Conservation (phyloP, 2,113 vertebrate genomes). For the Melanerpes formicivorus region DNA sequence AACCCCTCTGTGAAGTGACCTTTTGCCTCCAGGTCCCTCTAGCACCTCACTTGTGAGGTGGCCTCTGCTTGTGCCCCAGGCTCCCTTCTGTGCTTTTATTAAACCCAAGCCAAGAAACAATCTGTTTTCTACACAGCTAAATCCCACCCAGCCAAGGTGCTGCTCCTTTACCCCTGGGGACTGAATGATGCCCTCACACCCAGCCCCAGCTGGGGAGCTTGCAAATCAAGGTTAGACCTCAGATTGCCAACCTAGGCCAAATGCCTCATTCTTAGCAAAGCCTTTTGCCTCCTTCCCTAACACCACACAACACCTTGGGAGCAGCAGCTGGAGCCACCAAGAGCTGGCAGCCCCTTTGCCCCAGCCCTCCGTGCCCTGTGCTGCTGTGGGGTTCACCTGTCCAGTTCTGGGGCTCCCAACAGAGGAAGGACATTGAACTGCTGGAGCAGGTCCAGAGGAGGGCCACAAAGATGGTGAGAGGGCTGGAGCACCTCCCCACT, state of each 20-base stretch:
- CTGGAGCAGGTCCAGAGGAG: too few species aligned
- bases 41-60: not conserved
- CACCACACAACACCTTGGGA: accelerated
- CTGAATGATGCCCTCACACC: constrained; percentile 33
- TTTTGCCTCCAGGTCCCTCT: not conserved
- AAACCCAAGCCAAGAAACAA: not conserved
- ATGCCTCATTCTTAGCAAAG: not conserved
- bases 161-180: not conserved
- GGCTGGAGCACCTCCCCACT: too few species aligned
- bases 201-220: constrained; percentile 8
- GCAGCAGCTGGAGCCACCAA: not conserved
- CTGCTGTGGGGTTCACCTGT: too few species aligned
- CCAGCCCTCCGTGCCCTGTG: not conserved
- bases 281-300: constrained; percentile 64
- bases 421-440: too few species aligned
- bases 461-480: too few species aligned
- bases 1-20: not conserved
- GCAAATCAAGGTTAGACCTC: not conserved
- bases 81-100: not conserved
- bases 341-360: not conserved
- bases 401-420: too few species aligned
- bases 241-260: not conserved
- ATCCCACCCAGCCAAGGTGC: constrained; percentile 45
- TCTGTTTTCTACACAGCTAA: not conserved
- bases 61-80: not conserved